Conservation (phyloP, 2,113 vertebrate genomes). For the Falco punctatus region DNA sequence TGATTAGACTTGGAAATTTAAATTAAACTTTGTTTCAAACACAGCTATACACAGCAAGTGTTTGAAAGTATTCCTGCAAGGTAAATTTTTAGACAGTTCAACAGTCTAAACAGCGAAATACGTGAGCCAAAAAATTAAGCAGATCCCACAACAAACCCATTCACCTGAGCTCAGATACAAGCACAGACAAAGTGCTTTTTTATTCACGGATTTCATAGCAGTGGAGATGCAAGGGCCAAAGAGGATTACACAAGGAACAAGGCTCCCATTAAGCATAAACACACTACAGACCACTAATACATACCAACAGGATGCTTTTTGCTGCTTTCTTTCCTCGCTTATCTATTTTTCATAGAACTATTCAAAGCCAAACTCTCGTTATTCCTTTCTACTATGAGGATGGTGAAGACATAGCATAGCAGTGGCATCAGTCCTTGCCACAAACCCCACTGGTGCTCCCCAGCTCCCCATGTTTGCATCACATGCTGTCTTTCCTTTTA, state of each 20-base stretch:
- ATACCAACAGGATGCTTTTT: neutral
- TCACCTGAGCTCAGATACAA: neutral
- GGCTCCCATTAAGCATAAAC: neutral
- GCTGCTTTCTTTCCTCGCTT: neutral
- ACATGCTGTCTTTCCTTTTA: neutral
- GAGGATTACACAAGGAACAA: neutral
- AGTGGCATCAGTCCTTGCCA: neutral
- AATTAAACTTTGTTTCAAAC: conserved; percentile 56
- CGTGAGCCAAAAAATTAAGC: neutral
- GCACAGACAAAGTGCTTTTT: neutral
- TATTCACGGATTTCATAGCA: neutral
- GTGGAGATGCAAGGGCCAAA: neutral
- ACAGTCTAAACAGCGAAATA: conserved; percentile 3
- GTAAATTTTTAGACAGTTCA: conserved; percentile 41
- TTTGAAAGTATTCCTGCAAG: conserved; percentile 44
- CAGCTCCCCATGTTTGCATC: neutral
- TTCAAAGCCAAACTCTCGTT: neutral
- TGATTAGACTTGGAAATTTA: conserved; percentile 54
- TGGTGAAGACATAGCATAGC: neutral
- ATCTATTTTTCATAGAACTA: neutral
- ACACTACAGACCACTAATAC: neutral
- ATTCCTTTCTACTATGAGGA: neutral
- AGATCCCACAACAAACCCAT: neutral
- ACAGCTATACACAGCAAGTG: neutral
- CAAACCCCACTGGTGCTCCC: neutral